Base-by-base conservation (phyloP, 1,140 invertebrate genomes). In the Philotrypesis tridentata region DNA sequence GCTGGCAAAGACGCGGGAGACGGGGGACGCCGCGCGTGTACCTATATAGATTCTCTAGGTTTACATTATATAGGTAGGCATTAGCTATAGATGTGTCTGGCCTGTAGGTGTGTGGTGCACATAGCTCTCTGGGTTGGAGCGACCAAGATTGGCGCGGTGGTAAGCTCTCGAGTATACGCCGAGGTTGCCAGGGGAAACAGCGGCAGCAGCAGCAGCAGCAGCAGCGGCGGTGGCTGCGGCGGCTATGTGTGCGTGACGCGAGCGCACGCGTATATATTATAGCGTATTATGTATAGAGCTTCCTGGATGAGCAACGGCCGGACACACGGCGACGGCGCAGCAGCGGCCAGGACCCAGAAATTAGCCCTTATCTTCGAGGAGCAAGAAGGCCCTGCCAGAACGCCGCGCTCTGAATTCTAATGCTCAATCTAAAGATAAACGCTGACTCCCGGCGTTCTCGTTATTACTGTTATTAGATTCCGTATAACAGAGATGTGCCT, bases 1-100 rank as follows among this genome's bases (percentile, higher is more conserved):
- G 81, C n/a, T n/a, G n/a, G 82, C 67, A 48, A 84, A 84, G 71
- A 68, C 72, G 33, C n/a, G n/a, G n/a, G n/a, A n/a, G n/a, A n/a
- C n/a, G n/a, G n/a, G n/a, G n/a, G n/a, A n/a, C n/a, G n/a, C n/a
- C n/a, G n/a, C n/a, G n/a, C n/a, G n/a, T n/a, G n/a, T n/a, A n/a
- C n/a, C n/a, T n/a, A n/a, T 37, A 37, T 37, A 5, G 33, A 37
- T n/a, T n/a, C 33, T 37, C 33, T 37, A 37, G 33, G n/a, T n/a
- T n/a, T n/a, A n/a, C n/a, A n/a, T n/a, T n/a, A n/a, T n/a, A n/a
- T n/a, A n/a, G n/a, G n/a, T n/a, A n/a, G n/a, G n/a, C n/a, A n/a
- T n/a, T n/a, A n/a, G n/a, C n/a, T n/a, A n/a, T n/a, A n/a, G n/a
- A n/a, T n/a, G n/a, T n/a, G n/a, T n/a, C n/a, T n/a, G n/a, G n/a